Base-by-base conservation (phyloP, 2,888 invertebrate genomes). In the Monochamus alternatus region DNA sequence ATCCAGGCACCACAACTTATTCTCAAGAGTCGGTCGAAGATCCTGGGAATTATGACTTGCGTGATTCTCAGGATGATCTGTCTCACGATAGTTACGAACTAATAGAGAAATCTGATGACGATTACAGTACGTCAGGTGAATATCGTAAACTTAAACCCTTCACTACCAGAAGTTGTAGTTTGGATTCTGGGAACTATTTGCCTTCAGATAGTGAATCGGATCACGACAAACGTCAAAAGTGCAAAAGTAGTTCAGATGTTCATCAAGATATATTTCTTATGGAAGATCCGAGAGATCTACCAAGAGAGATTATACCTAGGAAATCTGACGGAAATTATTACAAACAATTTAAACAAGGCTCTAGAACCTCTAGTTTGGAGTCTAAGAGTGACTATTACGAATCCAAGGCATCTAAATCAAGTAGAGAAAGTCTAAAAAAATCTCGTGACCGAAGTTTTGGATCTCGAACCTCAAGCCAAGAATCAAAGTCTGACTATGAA, bases 11-110 rank as follows among this genome's bases (percentile, higher is more conserved):
- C 69, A 92, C 93, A 74, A 91, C 91, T 47, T 94, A 93, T 86
- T 84, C 85, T 8, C 93, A 93, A 86, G 92, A 92, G 85, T 92
- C 93, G 44, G 91, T 92, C 83, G 94, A 93, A 83, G 90, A 92
- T 83, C 91, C 91, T n/a, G 92, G 92, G 14, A 90, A 91, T 75
- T 93, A 92, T 81, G 92, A 92, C 82, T 90, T 94, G 77, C 89
- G 91, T 63, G 94, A 93, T 80, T 96, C 96, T 9, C 96, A 96
- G 87, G 96, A 96, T 87, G 96, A 96, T 89, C 90, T 96, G 44
- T 95, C 96, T 47, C 96, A 96, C 87, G 96, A 96, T 87, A 96
- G 96, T 84, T 96, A 96, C 88, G 96, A 96, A 87, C 89, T 96
- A 32, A 90, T 96, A 77, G 96, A 96, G 87, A 94, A 94, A 86